phyloP scores from a whole-genome alignment of 2,113 vertebrate genomes.

The Leptobrachium ailaonicum region DNA sequence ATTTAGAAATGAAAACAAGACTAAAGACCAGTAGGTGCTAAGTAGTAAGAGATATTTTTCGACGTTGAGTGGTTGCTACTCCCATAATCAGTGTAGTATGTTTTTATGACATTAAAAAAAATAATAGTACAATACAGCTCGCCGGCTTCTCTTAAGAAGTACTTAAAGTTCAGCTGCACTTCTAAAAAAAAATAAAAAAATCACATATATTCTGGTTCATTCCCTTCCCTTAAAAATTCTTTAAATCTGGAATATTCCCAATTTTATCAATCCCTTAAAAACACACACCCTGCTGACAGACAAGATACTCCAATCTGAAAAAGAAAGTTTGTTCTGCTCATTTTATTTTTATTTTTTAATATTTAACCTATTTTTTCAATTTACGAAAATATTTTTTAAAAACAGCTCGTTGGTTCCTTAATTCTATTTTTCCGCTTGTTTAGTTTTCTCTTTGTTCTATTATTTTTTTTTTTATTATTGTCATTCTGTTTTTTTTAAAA shows the following conservation, averaged over 20 bases:
- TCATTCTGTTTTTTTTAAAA: too few relatives aligned
- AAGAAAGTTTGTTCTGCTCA: too few relatives aligned
- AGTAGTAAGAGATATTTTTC: slow-evolving; percentile 43
- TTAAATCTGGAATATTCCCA: background rate
- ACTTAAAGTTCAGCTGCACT: slow-evolving; percentile 13
- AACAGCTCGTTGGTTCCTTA: background rate
- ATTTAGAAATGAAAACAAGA: slow-evolving; percentile 37
- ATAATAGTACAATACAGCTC: slow-evolving; percentile 12
- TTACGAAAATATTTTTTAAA: background rate
- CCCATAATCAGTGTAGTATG: slow-evolving; percentile 31
- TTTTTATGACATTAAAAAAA: slow-evolving; percentile 24
- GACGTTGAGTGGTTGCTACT: slow-evolving; percentile 31
- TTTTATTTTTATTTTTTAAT: too few relatives aligned
- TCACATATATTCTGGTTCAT: slow-evolving; percentile 18
- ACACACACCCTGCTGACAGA: background rate
- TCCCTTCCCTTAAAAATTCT: slow-evolving; percentile 14
- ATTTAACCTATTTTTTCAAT: too few relatives aligned
- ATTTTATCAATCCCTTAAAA: background rate
- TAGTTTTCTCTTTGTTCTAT: too few relatives aligned
- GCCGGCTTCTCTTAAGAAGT: slow-evolving; percentile 18
- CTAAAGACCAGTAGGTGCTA: slow-evolving; percentile 47
- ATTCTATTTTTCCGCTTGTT: too few relatives aligned
- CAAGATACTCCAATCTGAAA: too few relatives aligned
- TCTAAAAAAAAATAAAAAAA: slow-evolving; percentile 1
- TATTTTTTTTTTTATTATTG: too few relatives aligned